Conservation (phyloP, 1,140 invertebrate genomes). For the Camponotus vicinus region DNA sequence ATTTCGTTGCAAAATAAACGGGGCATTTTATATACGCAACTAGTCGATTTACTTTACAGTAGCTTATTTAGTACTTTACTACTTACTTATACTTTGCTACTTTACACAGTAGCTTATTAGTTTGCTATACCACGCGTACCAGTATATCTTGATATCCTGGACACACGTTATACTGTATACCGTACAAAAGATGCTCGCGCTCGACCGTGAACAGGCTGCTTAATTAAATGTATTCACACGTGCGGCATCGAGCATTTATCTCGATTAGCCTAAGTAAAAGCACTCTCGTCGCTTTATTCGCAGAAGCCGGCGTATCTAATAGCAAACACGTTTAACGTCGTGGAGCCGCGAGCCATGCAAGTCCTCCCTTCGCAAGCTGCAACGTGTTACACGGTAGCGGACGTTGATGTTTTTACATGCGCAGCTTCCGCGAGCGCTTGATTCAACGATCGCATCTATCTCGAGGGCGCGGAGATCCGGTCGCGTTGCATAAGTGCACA, state of each 20-base stretch:
- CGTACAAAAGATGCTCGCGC: conserved; percentile 50
- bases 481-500: conserved; percentile 21
- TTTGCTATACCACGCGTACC: background rate
- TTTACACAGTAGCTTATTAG: background rate
- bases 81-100: too few relatives aligned
- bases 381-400: conserved; percentile 69
- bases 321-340: conserved; percentile 60
- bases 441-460: conserved; percentile 32
- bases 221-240: conserved; percentile 56
- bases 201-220: conserved; percentile 47
- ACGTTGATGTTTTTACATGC: conserved; percentile 48
- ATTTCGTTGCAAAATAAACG: background rate
- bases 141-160: conserved; percentile 33
- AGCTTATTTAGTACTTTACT: background rate
- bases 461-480: conserved; percentile 29
- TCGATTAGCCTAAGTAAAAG: conserved; percentile 45
- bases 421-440: background rate
- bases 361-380: conserved; percentile 60
- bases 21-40: background rate
- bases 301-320: conserved; percentile 54
- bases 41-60: conserved; percentile 18
- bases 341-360: conserved; percentile 39
- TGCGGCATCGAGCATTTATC: conserved; percentile 55
- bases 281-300: conserved; percentile 45
- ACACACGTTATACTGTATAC: background rate